Conservation (phyloP, 2,888 invertebrate species). For the Rhagium mordax region DNA sequence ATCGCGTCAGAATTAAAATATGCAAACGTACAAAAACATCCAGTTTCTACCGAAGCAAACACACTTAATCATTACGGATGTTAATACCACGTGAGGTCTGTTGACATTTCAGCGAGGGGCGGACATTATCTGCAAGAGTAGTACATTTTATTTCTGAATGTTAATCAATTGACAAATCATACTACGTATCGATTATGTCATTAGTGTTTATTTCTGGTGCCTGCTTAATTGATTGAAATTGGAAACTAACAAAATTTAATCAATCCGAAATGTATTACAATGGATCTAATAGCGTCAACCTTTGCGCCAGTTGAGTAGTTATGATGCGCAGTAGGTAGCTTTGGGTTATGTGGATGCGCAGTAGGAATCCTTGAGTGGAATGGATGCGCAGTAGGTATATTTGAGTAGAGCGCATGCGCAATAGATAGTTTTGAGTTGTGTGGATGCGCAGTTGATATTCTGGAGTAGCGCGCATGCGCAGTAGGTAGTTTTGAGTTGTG, state of each 20-base stretch:
- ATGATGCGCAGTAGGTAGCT: too few relatives aligned
- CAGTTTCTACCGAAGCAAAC: neutral
- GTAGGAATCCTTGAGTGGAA: too few relatives aligned
- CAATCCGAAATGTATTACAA: neutral
- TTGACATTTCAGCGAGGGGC: neutral
- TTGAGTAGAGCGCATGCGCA: too few relatives aligned
- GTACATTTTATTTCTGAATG: neutral
- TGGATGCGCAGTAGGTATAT: too few relatives aligned
- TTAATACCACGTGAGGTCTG: neutral
- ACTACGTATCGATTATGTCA: neutral
- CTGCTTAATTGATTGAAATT: neutral
- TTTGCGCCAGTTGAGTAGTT: too few relatives aligned
- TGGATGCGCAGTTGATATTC: too few relatives aligned
- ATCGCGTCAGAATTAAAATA: neutral
- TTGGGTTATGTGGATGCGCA: too few relatives aligned
- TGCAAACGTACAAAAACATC: neutral
- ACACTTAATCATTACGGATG: neutral
- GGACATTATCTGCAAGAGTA: neutral
- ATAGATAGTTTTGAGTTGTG: too few relatives aligned
- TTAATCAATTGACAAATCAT: neutral
- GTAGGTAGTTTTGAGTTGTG: too few relatives aligned
- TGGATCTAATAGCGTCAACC: neutral
- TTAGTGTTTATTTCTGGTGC: neutral
- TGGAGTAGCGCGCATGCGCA: too few relatives aligned
- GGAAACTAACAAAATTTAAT: neutral